phyloP scores from a whole-genome alignment of 2,797 vertebrate genomes.

The Oreochromis grahami region DNA sequence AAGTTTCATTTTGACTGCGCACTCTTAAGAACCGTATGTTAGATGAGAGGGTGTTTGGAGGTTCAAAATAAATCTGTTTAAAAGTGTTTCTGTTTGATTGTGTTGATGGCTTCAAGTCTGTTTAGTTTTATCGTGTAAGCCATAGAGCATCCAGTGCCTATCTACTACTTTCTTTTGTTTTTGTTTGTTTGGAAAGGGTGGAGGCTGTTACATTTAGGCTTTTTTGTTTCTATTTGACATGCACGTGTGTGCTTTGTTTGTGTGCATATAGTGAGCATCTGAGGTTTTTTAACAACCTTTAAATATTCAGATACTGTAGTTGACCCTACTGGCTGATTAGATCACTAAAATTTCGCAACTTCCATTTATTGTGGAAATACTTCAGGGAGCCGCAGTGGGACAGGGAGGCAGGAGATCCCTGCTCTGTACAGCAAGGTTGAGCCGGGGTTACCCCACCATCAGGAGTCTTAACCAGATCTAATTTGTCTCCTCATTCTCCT shows the following conservation, averaged over 20 bases:
- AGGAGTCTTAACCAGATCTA: slow-evolving; percentile 74
- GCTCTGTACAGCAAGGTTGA: slow-evolving; percentile 68
- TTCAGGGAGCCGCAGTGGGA: slow-evolving; percentile 66
- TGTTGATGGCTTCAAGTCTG: not conserved
- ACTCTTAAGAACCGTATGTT: not conserved
- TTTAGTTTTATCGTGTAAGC: not conserved
- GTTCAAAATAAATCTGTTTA: not conserved
- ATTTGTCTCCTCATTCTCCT: slow-evolving; percentile 78
- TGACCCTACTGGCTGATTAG: not conserved
- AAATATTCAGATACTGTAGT: not conserved
- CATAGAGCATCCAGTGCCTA: not conserved
- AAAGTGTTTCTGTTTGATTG: not conserved
- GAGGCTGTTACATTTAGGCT: not conserved
- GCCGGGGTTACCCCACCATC: slow-evolving; percentile 35
- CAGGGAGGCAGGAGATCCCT: slow-evolving; percentile 49
- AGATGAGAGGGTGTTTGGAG: not conserved
- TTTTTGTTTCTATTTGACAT: not conserved
- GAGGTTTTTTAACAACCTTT: not conserved
- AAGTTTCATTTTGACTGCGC: not conserved
- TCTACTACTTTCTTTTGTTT: not conserved
- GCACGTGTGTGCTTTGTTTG: not conserved
- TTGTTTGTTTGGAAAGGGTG: not conserved
- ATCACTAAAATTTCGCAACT: not conserved
- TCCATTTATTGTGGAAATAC: slow-evolving; percentile 6
- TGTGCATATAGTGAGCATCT: not conserved